These are phyloP conservation scores for Campoplex capitator DNA, from an alignment of 2,888 invertebrate species.

Conservation along the genomic window DNA sequence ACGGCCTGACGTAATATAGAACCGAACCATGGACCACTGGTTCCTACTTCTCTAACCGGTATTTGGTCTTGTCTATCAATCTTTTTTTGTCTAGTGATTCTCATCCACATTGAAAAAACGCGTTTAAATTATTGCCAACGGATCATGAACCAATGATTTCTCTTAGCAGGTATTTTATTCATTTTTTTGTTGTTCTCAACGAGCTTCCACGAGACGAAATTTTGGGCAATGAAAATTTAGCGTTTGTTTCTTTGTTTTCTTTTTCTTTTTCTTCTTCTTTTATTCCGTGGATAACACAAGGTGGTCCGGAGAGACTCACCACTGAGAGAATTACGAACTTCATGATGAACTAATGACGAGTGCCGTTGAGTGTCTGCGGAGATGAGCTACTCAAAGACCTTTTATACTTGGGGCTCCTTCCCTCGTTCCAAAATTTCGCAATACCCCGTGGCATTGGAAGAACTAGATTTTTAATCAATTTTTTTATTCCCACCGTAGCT, in stretches of 20 bases:
- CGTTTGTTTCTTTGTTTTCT: not conserved
- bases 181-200: not conserved
- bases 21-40: not conserved
- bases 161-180: not conserved
- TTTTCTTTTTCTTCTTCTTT: not conserved
- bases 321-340: constrained; percentile 80
- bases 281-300: not conserved
- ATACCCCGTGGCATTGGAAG: constrained; percentile 82
- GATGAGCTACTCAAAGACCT: constrained; percentile 78
- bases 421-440: constrained; percentile 79
- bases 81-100: not conserved
- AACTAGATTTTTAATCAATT: constrained; percentile 82
- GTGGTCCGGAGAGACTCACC: constrained; percentile 77
- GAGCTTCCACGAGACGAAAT: not conserved
- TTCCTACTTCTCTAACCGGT: constrained; percentile 34
- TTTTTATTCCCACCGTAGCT: constrained; percentile 51
- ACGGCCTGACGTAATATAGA: not conserved
- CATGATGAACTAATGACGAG: constrained; percentile 79
- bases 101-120: not conserved
- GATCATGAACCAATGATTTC: not conserved
- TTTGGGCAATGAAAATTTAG: not conserved
- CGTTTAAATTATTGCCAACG: not conserved
- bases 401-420: constrained; percentile 81
- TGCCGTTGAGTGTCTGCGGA: constrained; percentile 76
- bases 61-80: not conserved